These are phyloP conservation scores for Penaeus chinensis DNA, from an alignment of 1,140 invertebrate species.

Conservation along the genomic window DNA sequence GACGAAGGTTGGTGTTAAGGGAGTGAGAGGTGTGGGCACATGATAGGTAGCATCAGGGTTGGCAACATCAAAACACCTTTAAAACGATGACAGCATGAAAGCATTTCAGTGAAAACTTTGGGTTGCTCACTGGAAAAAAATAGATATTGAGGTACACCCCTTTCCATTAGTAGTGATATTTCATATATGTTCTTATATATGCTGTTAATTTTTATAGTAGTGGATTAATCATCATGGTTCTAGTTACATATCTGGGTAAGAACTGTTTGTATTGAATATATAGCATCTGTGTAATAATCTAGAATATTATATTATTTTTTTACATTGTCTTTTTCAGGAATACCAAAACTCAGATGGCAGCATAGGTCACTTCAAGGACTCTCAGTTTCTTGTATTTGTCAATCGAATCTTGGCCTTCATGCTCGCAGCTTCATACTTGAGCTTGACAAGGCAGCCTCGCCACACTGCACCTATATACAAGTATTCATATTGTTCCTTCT, in stretches of 20 bases:
- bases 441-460: conserved; percentile 72
- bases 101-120: neutral
- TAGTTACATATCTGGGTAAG: neutral
- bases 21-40: neutral
- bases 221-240: neutral
- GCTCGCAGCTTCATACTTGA: conserved; percentile 52
- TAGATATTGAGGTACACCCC: neutral
- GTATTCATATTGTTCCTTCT: conserved; percentile 96
- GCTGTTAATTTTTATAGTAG: neutral
- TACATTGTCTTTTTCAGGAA: conserved; percentile 34
- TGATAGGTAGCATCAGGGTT: too few species aligned
- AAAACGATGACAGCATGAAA: too few species aligned
- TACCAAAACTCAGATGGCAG: conserved; percentile 44
- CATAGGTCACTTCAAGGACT: conserved; percentile 70
- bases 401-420: conserved; percentile 68
- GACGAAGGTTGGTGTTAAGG: conserved; percentile 67
- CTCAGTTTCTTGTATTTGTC: conserved; percentile 73
- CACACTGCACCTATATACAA: conserved; percentile 92
- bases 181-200: conserved; percentile 1
- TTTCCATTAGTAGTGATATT: neutral
- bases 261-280: too few species aligned
- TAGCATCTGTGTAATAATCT: too few species aligned
- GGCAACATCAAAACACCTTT: too few species aligned
- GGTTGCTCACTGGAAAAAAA: neutral
- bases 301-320: neutral